Evolutionary conservation across 2,113 vertebrate species (phyloP).

Genomic region (Perccottus glenii): DNA sequence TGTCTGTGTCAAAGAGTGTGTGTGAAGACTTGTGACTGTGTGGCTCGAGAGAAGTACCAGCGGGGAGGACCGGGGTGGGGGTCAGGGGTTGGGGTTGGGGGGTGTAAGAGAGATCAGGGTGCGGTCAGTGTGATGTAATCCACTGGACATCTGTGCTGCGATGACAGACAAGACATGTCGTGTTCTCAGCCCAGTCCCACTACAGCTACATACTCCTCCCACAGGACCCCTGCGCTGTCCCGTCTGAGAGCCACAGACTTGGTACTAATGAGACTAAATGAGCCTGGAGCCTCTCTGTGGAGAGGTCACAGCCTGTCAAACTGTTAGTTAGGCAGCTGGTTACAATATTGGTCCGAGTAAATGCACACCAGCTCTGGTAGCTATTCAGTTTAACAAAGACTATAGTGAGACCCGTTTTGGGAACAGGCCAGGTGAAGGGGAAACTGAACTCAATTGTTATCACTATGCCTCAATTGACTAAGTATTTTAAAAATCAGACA

Average conservation of each 20-base stretch:
- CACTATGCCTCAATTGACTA: no score
- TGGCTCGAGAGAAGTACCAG: conserved; percentile 31
- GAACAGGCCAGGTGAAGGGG: not conserved
- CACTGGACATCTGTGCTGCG: conserved; percentile 71
- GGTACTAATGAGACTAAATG: conserved; percentile 75
- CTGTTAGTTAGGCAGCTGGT: conserved; percentile 59
- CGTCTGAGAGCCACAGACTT: conserved; percentile 62
- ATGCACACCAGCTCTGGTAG: conserved; percentile 18
- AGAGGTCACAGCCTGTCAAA: conserved; percentile 67
- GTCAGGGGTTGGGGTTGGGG: conserved; percentile 35
- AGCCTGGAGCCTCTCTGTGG: conserved; percentile 56
- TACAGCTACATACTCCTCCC: not conserved
- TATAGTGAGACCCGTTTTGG: not conserved
- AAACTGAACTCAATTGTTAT: no score
- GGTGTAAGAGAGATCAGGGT: conserved; percentile 59
- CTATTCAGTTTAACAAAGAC: not conserved
- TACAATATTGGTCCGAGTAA: conserved; percentile 47
- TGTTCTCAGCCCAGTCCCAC: conserved; percentile 36
- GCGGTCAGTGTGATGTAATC: conserved; percentile 74
- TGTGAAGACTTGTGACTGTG: conserved; percentile 40
- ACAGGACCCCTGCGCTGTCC: conserved; percentile 49
- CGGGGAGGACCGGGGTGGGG: conserved; percentile 6
- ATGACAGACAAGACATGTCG: conserved; percentile 66
- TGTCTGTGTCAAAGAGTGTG: conserved; percentile 46
- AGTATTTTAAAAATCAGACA: no score